These are phyloP conservation scores for Poeciliopsis presidionis DNA, from an alignment of 2,797 vertebrate species.

Conservation along the genomic window DNA sequence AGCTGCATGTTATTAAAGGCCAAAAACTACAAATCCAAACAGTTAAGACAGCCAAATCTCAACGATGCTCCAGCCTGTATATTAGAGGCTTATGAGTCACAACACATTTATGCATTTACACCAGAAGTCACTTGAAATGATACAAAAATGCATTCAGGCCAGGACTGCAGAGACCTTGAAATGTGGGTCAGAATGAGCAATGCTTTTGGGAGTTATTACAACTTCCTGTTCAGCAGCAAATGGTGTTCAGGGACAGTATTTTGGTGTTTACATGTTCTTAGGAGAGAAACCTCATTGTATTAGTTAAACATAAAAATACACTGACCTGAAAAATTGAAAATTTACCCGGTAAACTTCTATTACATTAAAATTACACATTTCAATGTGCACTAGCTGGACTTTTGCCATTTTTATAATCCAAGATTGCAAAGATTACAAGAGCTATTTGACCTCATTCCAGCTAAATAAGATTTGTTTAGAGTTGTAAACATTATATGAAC, in stretches of 20 bases:
- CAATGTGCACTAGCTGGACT: neutral
- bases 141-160: neutral
- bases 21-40: neutral
- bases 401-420: too few relatives aligned
- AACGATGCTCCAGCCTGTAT: neutral
- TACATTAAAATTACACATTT: neutral
- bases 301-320: neutral
- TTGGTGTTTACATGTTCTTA: neutral
- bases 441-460: too few relatives aligned
- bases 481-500: too few relatives aligned
- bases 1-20: neutral
- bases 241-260: neutral
- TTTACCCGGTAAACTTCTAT: neutral
- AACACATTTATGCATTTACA: neutral
- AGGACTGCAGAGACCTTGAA: neutral
- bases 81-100: neutral
- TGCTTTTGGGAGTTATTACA: constrained; percentile 4
- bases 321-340: neutral
- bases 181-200: neutral
- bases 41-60: neutral
- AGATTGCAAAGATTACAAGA: too few relatives aligned
- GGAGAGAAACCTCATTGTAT: neutral
- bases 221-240: neutral
- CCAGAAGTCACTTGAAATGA: neutral
- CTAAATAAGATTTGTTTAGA: too few relatives aligned